Evolutionary conservation across 2,888 invertebrate genomes (phyloP).

Genomic region (Amiota mariae): DNA sequence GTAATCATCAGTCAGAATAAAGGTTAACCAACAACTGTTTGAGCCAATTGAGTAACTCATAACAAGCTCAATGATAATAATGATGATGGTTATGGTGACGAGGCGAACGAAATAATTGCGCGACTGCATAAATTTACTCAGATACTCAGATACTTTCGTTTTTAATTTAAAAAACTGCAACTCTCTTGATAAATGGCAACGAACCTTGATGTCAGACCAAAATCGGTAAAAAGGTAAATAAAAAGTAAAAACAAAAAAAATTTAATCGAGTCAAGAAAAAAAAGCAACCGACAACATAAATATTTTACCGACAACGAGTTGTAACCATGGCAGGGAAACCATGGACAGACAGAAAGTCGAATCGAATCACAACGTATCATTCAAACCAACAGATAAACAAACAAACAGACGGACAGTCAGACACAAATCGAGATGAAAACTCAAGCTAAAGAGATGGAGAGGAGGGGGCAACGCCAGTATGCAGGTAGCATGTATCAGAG

Average conservation of each 20-base stretch:
- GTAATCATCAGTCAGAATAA: slow-evolving; percentile 48
- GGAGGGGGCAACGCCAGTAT: background rate
- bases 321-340: background rate
- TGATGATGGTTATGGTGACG: slow-evolving; percentile 31
- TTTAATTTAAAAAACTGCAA: slow-evolving; percentile 54
- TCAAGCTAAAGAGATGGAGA: no score
- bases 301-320: slow-evolving; percentile 24
- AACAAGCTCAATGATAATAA: slow-evolving; percentile 44
- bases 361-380: slow-evolving; percentile 23
- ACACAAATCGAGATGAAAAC: background rate
- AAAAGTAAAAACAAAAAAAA: background rate
- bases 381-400: slow-evolving; percentile 13
- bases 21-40: slow-evolving; percentile 60
- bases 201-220: slow-evolving; percentile 63
- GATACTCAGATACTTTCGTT: slow-evolving; percentile 59
- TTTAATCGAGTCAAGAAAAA: background rate
- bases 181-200: slow-evolving; percentile 60
- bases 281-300: slow-evolving; percentile 48
- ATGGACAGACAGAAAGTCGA: slow-evolving; percentile 4
- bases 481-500: slow-evolving; percentile 22
- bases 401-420: slow-evolving; percentile 15
- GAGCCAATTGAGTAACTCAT: slow-evolving; percentile 57
- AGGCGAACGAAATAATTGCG: slow-evolving; percentile 56
- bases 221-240: slow-evolving; percentile 42
- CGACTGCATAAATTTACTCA: slow-evolving; percentile 62